Percentiles rank a stretch among this genome's conserved stretches.
These are phyloP conservation scores for Caenorhabditis sp. DNA, from an alignment of 2,888 invertebrate genomes.

Conservation along the genomic window DNA sequence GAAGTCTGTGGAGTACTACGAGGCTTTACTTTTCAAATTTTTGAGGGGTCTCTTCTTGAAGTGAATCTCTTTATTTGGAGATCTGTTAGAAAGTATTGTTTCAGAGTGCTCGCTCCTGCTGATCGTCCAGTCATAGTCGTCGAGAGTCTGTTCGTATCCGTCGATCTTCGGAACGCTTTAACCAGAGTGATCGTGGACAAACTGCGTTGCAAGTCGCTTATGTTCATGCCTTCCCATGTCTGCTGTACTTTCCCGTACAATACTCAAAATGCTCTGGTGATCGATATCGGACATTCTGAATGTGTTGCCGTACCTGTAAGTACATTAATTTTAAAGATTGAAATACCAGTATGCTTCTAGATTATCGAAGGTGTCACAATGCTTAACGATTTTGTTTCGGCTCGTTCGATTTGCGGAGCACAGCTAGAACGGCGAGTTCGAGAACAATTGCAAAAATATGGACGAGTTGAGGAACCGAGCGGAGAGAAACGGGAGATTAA, in stretches of 20 bases:
- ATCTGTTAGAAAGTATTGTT: no score
- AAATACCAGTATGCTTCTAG: slow-evolving; percentile 67
- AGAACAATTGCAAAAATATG: slow-evolving; percentile 64
- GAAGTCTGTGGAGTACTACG: slow-evolving; percentile 27
- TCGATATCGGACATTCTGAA: slow-evolving; percentile 93
- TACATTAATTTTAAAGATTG: not conserved
- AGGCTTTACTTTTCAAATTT: slow-evolving; percentile 64
- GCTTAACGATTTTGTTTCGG: slow-evolving; percentile 89
- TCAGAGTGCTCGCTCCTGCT: slow-evolving; percentile 92
- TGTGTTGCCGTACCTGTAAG: slow-evolving; percentile 85
- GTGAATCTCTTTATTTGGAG: no score
- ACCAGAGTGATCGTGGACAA: slow-evolving; percentile 83
- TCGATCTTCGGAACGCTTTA: slow-evolving; percentile 90
- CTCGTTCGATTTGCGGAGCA: slow-evolving; percentile 86
- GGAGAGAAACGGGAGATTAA: slow-evolving; percentile 57
- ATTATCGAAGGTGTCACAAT: slow-evolving; percentile 91
- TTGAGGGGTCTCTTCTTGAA: slow-evolving; percentile 66
- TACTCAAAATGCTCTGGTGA: slow-evolving; percentile 89
- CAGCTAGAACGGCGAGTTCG: slow-evolving; percentile 52
- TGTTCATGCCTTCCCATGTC: slow-evolving; percentile 92
- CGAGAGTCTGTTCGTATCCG: slow-evolving; percentile 92
- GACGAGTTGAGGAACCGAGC: slow-evolving; percentile 49
- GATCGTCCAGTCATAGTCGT: slow-evolving; percentile 94
- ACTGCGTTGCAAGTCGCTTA: slow-evolving; percentile 86
- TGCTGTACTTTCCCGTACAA: slow-evolving; percentile 91